A percentile compares a stretch with the other conserved stretches of the same genome.
Conservation (phyloP, 2,113 vertebrate genomes). For the Pardalotus punctatus region DNA sequence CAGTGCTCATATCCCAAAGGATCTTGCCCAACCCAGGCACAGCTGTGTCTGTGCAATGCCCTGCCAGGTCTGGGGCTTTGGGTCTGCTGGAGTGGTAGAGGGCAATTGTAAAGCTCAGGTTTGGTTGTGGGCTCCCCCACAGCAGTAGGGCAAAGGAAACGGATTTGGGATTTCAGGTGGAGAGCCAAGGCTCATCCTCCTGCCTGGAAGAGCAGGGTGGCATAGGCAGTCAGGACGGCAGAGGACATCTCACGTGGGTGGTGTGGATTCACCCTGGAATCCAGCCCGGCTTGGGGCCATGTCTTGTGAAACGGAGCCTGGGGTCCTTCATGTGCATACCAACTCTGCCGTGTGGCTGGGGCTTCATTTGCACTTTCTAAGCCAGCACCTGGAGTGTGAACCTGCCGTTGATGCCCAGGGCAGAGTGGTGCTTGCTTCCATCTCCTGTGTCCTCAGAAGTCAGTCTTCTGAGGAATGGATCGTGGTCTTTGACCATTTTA, state of each 20-base stretch:
- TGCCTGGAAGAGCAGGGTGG: neutral
- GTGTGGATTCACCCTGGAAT: neutral
- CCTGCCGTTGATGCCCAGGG: neutral
- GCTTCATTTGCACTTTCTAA: neutral
- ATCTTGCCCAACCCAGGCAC: neutral
- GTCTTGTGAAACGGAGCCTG: neutral
- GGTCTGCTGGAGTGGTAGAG: neutral
- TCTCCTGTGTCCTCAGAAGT: neutral
- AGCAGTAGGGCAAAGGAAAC: neutral
- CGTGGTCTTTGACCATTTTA: neutral
- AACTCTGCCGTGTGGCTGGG: neutral
- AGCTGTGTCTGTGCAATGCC: neutral
- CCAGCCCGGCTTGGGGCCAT: neutral
- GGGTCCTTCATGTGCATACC: accelerated
- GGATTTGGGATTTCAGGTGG: neutral
- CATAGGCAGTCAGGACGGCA: neutral
- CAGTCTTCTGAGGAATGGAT: neutral
- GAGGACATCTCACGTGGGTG: neutral
- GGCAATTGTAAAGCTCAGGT: accelerated
- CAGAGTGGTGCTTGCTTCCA: neutral
- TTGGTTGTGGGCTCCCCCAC: neutral
- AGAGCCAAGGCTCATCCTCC: neutral
- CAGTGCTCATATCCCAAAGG: neutral
- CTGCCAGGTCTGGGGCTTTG: neutral
- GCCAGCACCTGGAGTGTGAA: neutral